Conservation (phyloP, 2,113 vertebrate species). For the Nothocercus nigrocapillus region DNA sequence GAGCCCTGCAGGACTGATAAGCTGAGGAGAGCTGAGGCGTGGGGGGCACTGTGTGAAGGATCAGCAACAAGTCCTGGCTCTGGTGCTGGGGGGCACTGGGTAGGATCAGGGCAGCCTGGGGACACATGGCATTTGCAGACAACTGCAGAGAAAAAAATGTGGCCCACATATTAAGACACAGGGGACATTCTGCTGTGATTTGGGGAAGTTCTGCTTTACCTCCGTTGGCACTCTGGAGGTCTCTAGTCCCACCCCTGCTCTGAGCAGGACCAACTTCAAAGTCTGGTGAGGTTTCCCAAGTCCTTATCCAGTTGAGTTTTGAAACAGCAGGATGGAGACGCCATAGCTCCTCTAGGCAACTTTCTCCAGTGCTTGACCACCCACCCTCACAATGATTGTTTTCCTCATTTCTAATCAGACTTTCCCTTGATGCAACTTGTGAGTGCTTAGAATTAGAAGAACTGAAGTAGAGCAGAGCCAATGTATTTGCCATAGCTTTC, state of each 20-base stretch:
- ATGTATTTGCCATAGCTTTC: neutral
- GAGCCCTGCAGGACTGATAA: neutral
- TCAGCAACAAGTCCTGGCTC: neutral
- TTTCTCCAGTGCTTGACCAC: neutral
- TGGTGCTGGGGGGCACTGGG: neutral
- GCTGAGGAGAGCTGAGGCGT: neutral
- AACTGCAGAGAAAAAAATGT: neutral
- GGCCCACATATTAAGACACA: neutral
- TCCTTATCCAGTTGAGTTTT: neutral
- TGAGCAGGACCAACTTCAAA: neutral
- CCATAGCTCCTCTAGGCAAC: neutral
- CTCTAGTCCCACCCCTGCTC: neutral
- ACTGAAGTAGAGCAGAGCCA: neutral
- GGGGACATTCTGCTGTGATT: neutral
- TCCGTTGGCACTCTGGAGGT: neutral
- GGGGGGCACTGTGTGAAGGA: neutral
- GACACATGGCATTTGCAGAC: fast-evolving
- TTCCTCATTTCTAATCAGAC: neutral
- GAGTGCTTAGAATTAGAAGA: neutral
- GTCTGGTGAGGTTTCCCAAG: neutral
- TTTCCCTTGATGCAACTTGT: neutral
- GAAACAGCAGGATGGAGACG: neutral
- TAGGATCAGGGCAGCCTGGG: neutral
- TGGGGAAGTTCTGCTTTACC: neutral
- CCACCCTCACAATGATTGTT: neutral